phyloP scores from a whole-genome alignment of 2,113 vertebrate genomes.

The Catharus bicknelli region DNA sequence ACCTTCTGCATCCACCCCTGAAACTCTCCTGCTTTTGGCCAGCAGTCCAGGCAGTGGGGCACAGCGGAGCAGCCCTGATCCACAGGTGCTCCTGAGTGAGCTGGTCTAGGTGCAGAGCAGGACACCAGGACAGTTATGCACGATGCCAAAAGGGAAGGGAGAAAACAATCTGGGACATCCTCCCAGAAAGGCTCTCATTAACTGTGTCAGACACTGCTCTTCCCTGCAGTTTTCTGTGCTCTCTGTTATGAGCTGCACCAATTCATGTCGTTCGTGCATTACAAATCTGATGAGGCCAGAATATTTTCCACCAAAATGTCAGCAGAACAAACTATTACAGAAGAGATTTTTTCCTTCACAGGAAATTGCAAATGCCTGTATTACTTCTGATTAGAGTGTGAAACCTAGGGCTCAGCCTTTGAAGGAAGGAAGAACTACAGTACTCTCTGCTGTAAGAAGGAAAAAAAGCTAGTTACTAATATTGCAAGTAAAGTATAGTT shows the following conservation, averaged over 20 bases:
- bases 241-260: not conserved
- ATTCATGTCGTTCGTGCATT: not conserved
- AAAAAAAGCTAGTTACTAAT: not conserved
- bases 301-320: not conserved
- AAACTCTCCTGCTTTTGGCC: not conserved
- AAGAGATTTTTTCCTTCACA: not conserved
- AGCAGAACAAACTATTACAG: not conserved
- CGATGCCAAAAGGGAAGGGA: not conserved
- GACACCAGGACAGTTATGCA: too few relatives aligned
- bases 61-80: not conserved
- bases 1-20: not conserved
- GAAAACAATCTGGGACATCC: not conserved
- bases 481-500: not conserved
- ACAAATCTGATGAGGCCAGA: not conserved
- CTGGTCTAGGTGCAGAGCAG: not conserved
- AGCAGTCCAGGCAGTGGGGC: not conserved
- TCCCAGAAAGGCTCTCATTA: not conserved
- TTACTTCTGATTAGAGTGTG: not conserved
- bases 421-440: not conserved
- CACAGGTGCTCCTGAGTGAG: not conserved
- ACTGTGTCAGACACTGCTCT: rapidly evolving
- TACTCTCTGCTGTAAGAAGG: not conserved
- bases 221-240: not conserved
- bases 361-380: not conserved
- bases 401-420: not conserved